Base-by-base conservation (phyloP, 2,113 vertebrate species). In the Xiphophorus hellerii region DNA sequence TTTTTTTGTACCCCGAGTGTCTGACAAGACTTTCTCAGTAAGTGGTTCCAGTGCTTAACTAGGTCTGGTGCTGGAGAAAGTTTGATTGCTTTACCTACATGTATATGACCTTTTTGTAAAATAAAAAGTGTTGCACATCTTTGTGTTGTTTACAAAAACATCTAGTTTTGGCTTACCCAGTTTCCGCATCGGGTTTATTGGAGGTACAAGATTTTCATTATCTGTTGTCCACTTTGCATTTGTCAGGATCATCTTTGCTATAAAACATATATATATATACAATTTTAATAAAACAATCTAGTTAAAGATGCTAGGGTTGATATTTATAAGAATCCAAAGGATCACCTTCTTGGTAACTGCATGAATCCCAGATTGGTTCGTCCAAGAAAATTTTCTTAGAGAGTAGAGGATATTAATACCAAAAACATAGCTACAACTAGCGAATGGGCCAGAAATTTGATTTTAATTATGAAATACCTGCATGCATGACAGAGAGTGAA, bases 401-500 rank as follows among this genome's bases (percentile, higher is more conserved):
- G 27, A 22, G 60, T 3, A 65, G 22, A 63, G 63, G 3, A 66
- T 13, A 65, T 72, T 25, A 1, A n/a, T n/a, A 42, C 14, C 2
- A 42, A 22, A 2, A 0, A 5, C 22, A 51, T 29, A 30, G 3
- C 1, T 44, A 9, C 10, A 74, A 22, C 27, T 29, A 11, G 14
- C 73, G 5, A 28, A 71, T 29, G 11, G 20, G 30, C 11, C 3
- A 70, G 3, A 69, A 42, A 25, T 20, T 8, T 0, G 6, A 13
- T 64, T 22, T 71, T 1, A 30, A 3, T 2, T 63, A 25, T 14
- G 6, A 9, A 27, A 48, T 88, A 91, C 92, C 91, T 92, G 90
- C 20, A 74, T 15, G 22, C 28, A 4, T 9, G 61, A 60, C 13
- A n/a, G 1, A 1, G 3, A 0, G 62, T 89, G 82, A 71, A 77